Evolutionary conservation across 2,888 invertebrate genomes (phyloP).

Genomic region (Horisme vitalbata): DNA sequence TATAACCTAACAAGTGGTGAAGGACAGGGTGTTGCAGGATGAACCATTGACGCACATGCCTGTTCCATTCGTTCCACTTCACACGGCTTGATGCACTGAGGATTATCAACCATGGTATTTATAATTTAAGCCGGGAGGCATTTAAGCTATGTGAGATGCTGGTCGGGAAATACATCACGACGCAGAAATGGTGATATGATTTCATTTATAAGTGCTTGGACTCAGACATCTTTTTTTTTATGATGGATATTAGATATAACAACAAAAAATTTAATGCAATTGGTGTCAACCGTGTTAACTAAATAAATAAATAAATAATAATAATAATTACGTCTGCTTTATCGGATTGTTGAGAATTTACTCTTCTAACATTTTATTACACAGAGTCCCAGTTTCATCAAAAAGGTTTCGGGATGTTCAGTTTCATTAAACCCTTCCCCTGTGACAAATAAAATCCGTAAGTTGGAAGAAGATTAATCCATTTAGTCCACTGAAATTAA

Average conservation of each 20-base stretch:
- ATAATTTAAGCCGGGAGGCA: constrained; percentile 48
- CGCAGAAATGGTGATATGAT: constrained; percentile 19
- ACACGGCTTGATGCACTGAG: constrained; percentile 47
- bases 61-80: constrained; percentile 57
- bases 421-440: constrained; percentile 25
- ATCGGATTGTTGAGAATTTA: constrained; percentile 14
- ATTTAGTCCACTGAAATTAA: constrained; percentile 38
- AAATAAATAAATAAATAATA: too few species aligned
- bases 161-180: constrained; percentile 21
- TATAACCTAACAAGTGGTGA: constrained; percentile 59
- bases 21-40: constrained; percentile 55
- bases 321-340: constrained; percentile 13
- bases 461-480: constrained; percentile 39
- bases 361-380: constrained; percentile 3
- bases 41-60: constrained; percentile 51
- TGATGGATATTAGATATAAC: too few species aligned
- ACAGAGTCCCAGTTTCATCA: constrained; percentile 1
- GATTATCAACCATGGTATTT: constrained; percentile 52
- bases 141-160: constrained; percentile 43
- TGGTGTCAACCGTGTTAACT: too few species aligned
- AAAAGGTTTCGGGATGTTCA: constrained; percentile 6
- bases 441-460: constrained; percentile 36
- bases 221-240: constrained; percentile 25
- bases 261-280: too few species aligned
- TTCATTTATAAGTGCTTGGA: constrained; percentile 20